These are phyloP conservation scores for Hemaris fuciformis DNA, from an alignment of 2,888 invertebrate species.

Conservation along the genomic window DNA sequence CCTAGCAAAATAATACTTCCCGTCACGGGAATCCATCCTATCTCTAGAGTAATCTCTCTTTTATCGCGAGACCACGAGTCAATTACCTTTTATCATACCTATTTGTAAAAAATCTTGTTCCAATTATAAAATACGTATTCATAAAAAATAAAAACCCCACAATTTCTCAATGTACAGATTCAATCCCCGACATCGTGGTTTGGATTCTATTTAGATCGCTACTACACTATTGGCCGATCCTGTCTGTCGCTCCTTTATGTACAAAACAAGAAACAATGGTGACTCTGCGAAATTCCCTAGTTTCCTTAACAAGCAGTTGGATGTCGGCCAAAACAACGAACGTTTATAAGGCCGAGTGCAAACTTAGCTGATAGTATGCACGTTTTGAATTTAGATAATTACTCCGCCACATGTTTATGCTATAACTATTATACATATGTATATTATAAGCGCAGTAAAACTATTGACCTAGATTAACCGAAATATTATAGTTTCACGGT, in stretches of 20 bases:
- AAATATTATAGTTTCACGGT: too few species aligned
- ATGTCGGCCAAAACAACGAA: constrained; percentile 67
- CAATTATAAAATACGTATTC: too few species aligned
- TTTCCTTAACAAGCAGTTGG: constrained; percentile 77
- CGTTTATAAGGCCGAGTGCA: constrained; percentile 20
- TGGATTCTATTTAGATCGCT: not conserved
- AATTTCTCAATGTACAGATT: too few species aligned
- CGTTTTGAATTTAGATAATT: not conserved
- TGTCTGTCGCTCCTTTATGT: constrained; percentile 43
- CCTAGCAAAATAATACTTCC: too few species aligned
- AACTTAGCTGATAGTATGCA: constrained; percentile 4
- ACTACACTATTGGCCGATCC: not conserved
- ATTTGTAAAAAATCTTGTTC: too few species aligned
- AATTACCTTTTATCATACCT: too few species aligned
- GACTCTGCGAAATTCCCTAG: constrained; percentile 58
- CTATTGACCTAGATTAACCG: too few species aligned
- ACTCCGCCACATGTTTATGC: not conserved
- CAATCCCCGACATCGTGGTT: not conserved
- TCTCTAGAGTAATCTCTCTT: too few species aligned
- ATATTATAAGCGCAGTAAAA: too few species aligned
- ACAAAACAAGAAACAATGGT: constrained; percentile 65
- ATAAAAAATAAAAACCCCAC: too few species aligned
- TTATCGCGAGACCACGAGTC: too few species aligned
- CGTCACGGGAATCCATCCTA: too few species aligned
- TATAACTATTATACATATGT: not conserved